These are phyloP conservation scores for Thripadectes ignobilis DNA, from an alignment of 2,797 vertebrate species.

Conservation along the genomic window DNA sequence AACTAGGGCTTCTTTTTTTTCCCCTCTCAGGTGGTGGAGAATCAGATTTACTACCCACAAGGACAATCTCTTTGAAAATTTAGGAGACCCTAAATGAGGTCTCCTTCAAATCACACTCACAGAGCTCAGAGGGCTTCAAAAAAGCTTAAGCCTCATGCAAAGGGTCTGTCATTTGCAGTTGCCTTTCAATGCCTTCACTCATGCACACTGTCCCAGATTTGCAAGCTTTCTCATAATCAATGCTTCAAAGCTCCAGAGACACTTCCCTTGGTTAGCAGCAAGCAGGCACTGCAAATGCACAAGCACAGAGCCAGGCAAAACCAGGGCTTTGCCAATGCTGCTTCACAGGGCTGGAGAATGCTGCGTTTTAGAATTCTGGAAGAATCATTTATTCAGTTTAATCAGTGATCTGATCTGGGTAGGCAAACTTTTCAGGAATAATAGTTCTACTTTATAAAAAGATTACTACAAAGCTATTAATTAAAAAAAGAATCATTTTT, in stretches of 20 bases:
- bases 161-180: not conserved
- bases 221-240: not conserved
- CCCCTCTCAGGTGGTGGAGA: not conserved
- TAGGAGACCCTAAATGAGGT: too few relatives aligned
- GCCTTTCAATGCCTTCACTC: not conserved
- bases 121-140: not conserved
- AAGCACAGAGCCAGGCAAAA: not conserved
- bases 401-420: not conserved
- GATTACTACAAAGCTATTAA: not conserved
- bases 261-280: rapidly evolving
- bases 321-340: not conserved
- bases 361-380: not conserved
- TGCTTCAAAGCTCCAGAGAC: not conserved
- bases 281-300: not conserved
- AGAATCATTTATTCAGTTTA: not conserved
- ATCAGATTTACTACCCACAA: not conserved
- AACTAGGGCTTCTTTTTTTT: not conserved
- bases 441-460: not conserved
- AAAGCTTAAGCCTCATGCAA: not conserved
- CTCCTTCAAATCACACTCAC: not conserved
- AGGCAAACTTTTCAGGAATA: not conserved
- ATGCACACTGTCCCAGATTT: not conserved
- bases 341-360: not conserved
- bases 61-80: not conserved
- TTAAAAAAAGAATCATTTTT: not conserved